Evolutionary conservation across 2,797 vertebrate genomes (phyloP).

Genomic region (Molossus molossus): DNA sequence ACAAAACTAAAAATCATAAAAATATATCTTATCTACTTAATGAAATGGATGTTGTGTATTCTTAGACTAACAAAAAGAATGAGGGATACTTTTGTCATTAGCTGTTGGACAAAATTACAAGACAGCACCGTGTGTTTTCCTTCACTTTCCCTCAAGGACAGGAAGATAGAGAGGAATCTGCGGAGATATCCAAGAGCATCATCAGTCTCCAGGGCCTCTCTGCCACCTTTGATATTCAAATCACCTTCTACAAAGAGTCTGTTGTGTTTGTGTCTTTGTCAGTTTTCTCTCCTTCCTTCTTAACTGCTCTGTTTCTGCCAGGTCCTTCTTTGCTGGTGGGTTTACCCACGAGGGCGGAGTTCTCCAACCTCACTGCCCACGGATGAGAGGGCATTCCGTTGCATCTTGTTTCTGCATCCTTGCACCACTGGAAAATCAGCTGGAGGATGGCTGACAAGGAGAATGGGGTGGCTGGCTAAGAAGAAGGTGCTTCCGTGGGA

Average conservation of each 20-base stretch:
- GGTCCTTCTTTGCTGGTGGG: neutral
- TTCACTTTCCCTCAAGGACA: constrained; percentile 66
- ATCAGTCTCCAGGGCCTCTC: constrained; percentile 60
- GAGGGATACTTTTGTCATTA: neutral
- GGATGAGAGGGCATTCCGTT: neutral
- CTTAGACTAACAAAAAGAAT: constrained; percentile 34
- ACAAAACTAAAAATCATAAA: constrained; percentile 37
- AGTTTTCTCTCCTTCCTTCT: neutral
- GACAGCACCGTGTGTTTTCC: constrained; percentile 4
- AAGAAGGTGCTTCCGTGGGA: neutral
- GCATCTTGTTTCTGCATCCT: neutral
- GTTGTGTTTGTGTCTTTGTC: neutral
- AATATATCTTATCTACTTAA: constrained; percentile 11
- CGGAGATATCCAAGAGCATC: constrained; percentile 60
- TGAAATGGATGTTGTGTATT: neutral
- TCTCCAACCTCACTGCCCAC: neutral
- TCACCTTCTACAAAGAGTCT: constrained; percentile 43
- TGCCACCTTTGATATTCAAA: constrained; percentile 79
- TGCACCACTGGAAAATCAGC: neutral
- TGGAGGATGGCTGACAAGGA: neutral
- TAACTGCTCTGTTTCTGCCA: neutral
- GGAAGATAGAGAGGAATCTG: constrained; percentile 68
- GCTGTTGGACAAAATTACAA: constrained; percentile 33
- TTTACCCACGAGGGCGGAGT: neutral
- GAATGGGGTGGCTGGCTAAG: neutral